phyloP scores from a whole-genome alignment of 2,888 invertebrate genomes.

The Eudemis profundana region DNA sequence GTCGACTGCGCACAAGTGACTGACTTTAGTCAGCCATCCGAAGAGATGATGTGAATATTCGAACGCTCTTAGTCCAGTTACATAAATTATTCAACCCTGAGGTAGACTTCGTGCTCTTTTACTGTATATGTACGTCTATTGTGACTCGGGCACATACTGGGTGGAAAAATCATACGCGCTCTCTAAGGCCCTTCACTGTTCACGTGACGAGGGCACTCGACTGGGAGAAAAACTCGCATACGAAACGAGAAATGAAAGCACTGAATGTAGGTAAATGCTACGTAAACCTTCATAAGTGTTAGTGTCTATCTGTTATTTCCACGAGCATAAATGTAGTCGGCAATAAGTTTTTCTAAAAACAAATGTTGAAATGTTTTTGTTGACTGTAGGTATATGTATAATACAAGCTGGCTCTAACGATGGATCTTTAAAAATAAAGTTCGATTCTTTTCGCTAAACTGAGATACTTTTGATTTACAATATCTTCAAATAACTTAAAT shows the following conservation, averaged over 20 bases:
- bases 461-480: too few species aligned
- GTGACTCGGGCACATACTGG: not conserved
- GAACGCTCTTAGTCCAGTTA: too few species aligned
- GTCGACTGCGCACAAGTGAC: too few species aligned
- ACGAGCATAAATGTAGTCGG: not conserved
- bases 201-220: conserved; percentile 15
- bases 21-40: too few species aligned
- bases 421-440: too few species aligned
- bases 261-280: conserved; percentile 17
- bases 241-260: conserved; percentile 27
- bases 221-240: conserved; percentile 6
- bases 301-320: not conserved
- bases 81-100: not conserved
- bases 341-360: not conserved
- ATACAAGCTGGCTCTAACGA: too few species aligned
- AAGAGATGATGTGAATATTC: too few species aligned
- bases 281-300: not conserved
- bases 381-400: too few species aligned
- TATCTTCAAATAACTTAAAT: too few species aligned
- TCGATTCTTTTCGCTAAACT: too few species aligned
- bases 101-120: not conserved
- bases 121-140: not conserved
- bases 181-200: conserved; percentile 33
- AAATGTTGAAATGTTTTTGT: too few species aligned
- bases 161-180: conserved; percentile 51